phyloP scores from a whole-genome alignment of 2,113 vertebrate genomes.

The Platysternon megacephalum region DNA sequence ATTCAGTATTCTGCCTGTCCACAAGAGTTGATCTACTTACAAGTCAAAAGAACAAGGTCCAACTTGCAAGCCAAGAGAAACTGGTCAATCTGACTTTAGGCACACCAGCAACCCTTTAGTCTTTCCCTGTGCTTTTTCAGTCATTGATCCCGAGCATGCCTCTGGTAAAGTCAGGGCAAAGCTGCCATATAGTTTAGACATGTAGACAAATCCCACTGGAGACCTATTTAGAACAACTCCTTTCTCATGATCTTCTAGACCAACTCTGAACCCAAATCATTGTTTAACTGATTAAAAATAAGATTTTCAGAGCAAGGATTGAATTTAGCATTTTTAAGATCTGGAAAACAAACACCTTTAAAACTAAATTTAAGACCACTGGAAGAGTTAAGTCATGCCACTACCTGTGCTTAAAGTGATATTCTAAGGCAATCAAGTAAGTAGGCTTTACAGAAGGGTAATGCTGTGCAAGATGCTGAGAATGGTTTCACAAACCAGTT shows the following conservation, averaged over 20 bases:
- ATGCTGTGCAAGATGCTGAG: conserved; percentile 24
- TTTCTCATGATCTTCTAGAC: not conserved
- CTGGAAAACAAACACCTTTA: not conserved
- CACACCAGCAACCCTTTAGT: not conserved
- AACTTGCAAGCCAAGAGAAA: not conserved
- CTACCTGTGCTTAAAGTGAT: not conserved
- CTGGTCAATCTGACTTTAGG: not conserved
- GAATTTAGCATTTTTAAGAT: conserved; percentile 22
- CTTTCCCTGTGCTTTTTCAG: not conserved
- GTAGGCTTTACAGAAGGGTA: conserved; percentile 1
- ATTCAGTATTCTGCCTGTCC: not conserved
- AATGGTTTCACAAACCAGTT: not conserved
- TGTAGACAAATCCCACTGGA: not conserved
- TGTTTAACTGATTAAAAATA: conserved; percentile 9
- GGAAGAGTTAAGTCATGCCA: not conserved
- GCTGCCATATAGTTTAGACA: not conserved
- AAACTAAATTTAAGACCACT: not conserved
- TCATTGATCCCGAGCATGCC: not conserved
- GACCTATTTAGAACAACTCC: not conserved
- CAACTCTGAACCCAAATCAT: conserved; percentile 34
- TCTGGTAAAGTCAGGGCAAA: conserved; percentile 12
- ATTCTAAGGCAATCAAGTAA: conserved; percentile 1
- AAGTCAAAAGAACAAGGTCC: too few species aligned
- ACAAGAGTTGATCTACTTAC: too few species aligned
- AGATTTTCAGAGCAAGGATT: not conserved